Evolutionary conservation across 2,797 vertebrate species (phyloP), one percentile per base, ranked within the genome.

Genomic region (Pygocentrus nattereri): DNA sequence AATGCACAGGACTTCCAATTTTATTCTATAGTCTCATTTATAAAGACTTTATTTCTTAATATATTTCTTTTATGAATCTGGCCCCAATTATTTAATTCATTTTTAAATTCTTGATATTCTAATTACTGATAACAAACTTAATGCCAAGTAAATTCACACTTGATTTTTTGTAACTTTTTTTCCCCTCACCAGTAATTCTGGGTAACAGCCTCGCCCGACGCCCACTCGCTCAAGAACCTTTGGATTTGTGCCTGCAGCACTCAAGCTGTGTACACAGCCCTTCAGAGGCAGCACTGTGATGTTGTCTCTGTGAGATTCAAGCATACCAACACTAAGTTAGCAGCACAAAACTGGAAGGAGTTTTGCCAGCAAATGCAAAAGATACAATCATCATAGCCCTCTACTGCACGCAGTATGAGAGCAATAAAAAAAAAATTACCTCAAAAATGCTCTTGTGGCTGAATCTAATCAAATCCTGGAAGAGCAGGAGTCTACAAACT

Each of bases 251-350:
- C 0, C 19, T 0, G 83, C 74, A 58, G 91, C 87, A 85, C 92
- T 95, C 64, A 97, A 13, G 31, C 93, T 94, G 82, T 86, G 94
- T 87, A 98, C 76, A 87, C 97, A 99, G 76, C 96, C 98, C 78
- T 94, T 96, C 83, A 96, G 95, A 19, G 97, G 91, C 71, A 91
- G 94, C 0, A 89, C 90, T 15, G 91, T 93, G 89, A 99, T 96
- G 79, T 96, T 95, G 75, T 87, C 0, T 74, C 94, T 96, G 78
- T n/a, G 41, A 79, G n/a, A 16, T 4, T 61, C 79, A 23, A 86
- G n/a, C 49, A 65, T 41, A 25, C 1, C 7, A 18, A 19, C 3
- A n/a, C n/a, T n/a, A n/a, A 30, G 15, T 50, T 19, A 52, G 15
- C 21, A 12, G 2, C 47, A 21, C 2, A 27, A 27, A 23, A n/a